phyloP scores from a whole-genome alignment of 2,888 invertebrate species.

The Apamea anceps region DNA sequence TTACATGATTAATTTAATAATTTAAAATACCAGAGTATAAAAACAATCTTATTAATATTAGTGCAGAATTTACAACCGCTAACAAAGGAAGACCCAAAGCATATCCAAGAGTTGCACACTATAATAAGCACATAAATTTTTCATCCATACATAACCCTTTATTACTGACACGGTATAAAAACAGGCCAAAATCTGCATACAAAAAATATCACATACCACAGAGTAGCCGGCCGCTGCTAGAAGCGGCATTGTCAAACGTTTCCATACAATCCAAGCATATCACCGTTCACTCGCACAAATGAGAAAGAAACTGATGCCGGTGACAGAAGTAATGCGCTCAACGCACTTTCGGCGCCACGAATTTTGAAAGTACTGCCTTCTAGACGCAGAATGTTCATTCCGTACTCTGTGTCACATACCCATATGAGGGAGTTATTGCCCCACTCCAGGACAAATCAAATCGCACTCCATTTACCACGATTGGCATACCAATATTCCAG shows the following conservation, averaged over 20 bases:
- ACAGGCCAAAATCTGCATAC: conserved; percentile 1
- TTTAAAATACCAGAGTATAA: background rate
- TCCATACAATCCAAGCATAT: background rate
- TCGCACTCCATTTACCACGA: too few relatives aligned
- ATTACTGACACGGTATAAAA: conserved; percentile 19
- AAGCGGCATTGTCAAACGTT: background rate
- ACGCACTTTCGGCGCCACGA: too few relatives aligned
- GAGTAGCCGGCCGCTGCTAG: too few relatives aligned
- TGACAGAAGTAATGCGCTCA: too few relatives aligned
- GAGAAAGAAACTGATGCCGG: too few relatives aligned
- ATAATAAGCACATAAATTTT: conserved; percentile 14
- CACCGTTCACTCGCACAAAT: background rate
- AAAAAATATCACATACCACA: conserved; percentile 11
- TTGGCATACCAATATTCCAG: too few relatives aligned
- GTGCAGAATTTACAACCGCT: conserved; percentile 4
- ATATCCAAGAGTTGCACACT: conserved; percentile 5
- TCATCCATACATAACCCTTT: background rate
- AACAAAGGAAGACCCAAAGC: background rate
- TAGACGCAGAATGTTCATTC: too few relatives aligned
- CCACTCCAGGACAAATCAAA: too few relatives aligned
- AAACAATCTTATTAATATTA: conserved; percentile 26
- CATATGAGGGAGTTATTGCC: too few relatives aligned
- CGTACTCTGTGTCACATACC: too few relatives aligned
- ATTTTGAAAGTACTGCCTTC: too few relatives aligned
- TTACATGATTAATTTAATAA: background rate